These are phyloP conservation scores for Augochlorella aurata DNA, from an alignment of 2,888 invertebrate genomes.

Conservation along the genomic window DNA sequence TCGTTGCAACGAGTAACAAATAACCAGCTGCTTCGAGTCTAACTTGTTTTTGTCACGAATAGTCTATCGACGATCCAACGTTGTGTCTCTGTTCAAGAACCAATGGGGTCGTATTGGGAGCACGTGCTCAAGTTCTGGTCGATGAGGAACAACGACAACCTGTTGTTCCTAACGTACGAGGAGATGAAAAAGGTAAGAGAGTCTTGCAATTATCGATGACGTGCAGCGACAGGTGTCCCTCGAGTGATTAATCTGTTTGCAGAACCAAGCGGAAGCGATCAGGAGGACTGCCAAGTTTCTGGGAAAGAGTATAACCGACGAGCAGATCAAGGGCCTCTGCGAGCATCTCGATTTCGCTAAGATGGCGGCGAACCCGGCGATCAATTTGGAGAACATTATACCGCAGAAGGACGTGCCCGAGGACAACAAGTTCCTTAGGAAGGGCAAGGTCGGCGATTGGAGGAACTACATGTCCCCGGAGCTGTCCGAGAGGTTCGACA, in stretches of 20 bases:
- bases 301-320: slow-evolving; percentile 86
- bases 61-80: background rate
- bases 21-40: too few relatives aligned
- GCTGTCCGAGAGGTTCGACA: slow-evolving; percentile 85
- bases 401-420: slow-evolving; percentile 83
- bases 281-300: slow-evolving; percentile 89
- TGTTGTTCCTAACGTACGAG: slow-evolving; percentile 85
- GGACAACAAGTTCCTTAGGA: slow-evolving; percentile 87
- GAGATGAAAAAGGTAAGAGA: slow-evolving; percentile 83
- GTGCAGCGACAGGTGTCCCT: background rate
- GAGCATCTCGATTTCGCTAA: slow-evolving; percentile 90
- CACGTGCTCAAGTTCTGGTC: slow-evolving; percentile 83
- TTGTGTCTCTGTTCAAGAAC: slow-evolving; percentile 65
- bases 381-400: slow-evolving; percentile 88
- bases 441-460: slow-evolving; percentile 92
- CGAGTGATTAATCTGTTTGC: background rate
- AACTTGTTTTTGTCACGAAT: too few relatives aligned
- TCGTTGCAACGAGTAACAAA: too few relatives aligned
- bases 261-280: slow-evolving; percentile 87
- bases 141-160: slow-evolving; percentile 82
- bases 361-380: slow-evolving; percentile 91
- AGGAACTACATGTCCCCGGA: slow-evolving; percentile 89
- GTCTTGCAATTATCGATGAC: background rate
- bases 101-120: slow-evolving; percentile 77
- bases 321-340: slow-evolving; percentile 86